phyloP scores from a whole-genome alignment of 2,113 vertebrate genomes.

The Lucifuga dentata region DNA sequence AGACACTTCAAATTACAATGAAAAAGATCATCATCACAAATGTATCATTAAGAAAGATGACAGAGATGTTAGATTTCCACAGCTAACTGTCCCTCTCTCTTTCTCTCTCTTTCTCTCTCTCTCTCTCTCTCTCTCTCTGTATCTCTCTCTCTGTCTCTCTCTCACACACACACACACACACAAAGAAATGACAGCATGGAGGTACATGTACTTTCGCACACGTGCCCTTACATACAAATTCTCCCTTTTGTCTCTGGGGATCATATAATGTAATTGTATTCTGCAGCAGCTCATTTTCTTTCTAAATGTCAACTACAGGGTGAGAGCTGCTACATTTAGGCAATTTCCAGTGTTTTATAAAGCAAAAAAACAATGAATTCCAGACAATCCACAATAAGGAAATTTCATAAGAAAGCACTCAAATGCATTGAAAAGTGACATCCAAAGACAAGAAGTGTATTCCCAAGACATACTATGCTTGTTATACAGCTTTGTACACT shows the following conservation, averaged over 20 bases:
- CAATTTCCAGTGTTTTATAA: background rate
- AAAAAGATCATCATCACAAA: slow-evolving; percentile 52
- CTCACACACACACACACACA: slow-evolving; percentile 14
- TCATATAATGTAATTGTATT: slow-evolving; percentile 7
- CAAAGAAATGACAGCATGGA: too few relatives aligned
- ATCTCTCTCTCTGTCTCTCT: background rate
- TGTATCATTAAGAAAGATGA: slow-evolving; percentile 54
- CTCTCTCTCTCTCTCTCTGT: slow-evolving; percentile 15
- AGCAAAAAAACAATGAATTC: background rate
- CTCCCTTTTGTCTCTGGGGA: background rate
- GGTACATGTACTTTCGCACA: too few relatives aligned
- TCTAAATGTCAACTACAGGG: slow-evolving; percentile 33
- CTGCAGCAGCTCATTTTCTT: slow-evolving; percentile 20
- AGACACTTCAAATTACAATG: slow-evolving; percentile 54
- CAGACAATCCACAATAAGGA: background rate
- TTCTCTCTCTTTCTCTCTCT: slow-evolving; percentile 33
- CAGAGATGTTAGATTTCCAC: slow-evolving; percentile 39
- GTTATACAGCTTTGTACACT: background rate
- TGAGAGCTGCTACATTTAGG: slow-evolving; percentile 17
- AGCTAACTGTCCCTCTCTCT: slow-evolving; percentile 34
- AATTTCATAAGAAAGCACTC: background rate
- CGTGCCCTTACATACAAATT: slow-evolving; percentile 15
- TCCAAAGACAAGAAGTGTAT: background rate
- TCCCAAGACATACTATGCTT: background rate
- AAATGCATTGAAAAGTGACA: background rate